Evolutionary conservation across 2,888 invertebrate genomes (phyloP).

Genomic region (Sarcophaga carnaria): DNA sequence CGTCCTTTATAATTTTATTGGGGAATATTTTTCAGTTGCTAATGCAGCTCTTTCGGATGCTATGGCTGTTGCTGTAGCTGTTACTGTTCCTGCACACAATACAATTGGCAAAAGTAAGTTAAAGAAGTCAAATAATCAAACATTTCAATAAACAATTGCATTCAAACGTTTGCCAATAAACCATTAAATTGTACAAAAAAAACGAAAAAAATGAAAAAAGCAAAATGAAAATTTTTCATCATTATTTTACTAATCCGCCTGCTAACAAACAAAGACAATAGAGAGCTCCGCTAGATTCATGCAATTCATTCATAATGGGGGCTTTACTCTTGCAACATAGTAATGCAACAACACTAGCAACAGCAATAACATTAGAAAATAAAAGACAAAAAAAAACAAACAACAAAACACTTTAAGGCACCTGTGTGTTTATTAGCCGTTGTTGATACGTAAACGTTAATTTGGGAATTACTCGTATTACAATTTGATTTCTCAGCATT

Average conservation of each 20-base stretch:
- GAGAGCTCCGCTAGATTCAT: no score
- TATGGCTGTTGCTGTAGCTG: neutral
- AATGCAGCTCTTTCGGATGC: constrained; percentile 8
- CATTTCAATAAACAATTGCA: constrained; percentile 69
- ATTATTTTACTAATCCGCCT: constrained; percentile 62
- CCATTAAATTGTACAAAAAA: constrained; percentile 56
- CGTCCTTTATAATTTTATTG: constrained; percentile 20
- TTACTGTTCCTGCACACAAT: constrained; percentile 28
- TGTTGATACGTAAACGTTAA: constrained; percentile 52
- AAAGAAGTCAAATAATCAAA: constrained; percentile 70
- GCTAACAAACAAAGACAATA: neutral
- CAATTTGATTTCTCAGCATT: constrained; percentile 18
- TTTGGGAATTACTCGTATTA: constrained; percentile 57
- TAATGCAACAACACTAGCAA: neutral
- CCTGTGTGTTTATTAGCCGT: constrained; percentile 37
- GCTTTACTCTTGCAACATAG: neutral
- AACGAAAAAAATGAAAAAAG: constrained; percentile 21
- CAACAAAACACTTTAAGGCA: constrained; percentile 41
- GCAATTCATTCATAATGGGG: neutral
- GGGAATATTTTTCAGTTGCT: constrained; percentile 8
- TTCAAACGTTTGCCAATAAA: constrained; percentile 32
- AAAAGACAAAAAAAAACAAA: neutral
- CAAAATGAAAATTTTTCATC: constrained; percentile 47
- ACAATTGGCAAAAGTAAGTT: constrained; percentile 67
- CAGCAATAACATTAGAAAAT: neutral